A percentile compares a stretch with the other conserved stretches of the same genome.
Conservation (phyloP, 1,140 invertebrate genomes). For the Pantala flavescens region DNA sequence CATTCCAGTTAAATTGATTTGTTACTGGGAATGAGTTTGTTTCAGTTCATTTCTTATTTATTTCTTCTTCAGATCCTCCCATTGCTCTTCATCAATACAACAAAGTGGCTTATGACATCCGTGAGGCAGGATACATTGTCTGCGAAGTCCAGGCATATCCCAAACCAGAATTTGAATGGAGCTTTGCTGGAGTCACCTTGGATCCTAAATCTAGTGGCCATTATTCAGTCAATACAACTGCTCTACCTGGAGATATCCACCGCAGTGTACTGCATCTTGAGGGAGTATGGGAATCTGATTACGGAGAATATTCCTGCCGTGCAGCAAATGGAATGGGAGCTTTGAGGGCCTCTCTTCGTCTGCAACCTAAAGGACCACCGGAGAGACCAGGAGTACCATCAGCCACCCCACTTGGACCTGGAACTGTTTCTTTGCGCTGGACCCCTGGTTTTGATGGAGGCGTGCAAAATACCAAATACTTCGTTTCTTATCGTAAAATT, state of each 20-base stretch:
- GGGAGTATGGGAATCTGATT: slow-evolving; percentile 65
- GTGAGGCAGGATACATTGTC: slow-evolving; percentile 70
- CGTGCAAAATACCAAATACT: slow-evolving; percentile 70
- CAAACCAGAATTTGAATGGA: slow-evolving; percentile 86
- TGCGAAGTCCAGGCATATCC: slow-evolving; percentile 87
- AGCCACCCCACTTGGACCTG: slow-evolving; percentile 57
- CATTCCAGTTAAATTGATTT: background rate
- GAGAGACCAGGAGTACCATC: slow-evolving; percentile 63
- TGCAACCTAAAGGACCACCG: slow-evolving; percentile 75
- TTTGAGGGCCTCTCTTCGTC: slow-evolving; percentile 61
- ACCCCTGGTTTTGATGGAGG: slow-evolving; percentile 84
- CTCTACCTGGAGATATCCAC: slow-evolving; percentile 69
- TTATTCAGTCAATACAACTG: slow-evolving; percentile 71
- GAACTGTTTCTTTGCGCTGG: slow-evolving; percentile 68
- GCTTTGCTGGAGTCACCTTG: slow-evolving; percentile 57
- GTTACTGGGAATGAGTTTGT: background rate
- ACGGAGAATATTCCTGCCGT: slow-evolving; percentile 81
- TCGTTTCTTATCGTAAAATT: slow-evolving; percentile 57
- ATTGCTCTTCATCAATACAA: slow-evolving; percentile 73
- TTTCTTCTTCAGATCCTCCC: slow-evolving; percentile 57
- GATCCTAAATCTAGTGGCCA: slow-evolving; percentile 64
- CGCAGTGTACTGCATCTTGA: slow-evolving; percentile 66
- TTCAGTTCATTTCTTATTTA: no score
- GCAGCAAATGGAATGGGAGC: slow-evolving; percentile 59
- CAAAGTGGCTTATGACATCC: slow-evolving; percentile 77